Evolutionary conservation across 53 echinoderm and acorn worm species (phyloP), one percentile per base, ranked within the genome.

Genomic region (Antedon mediterranea): DNA sequence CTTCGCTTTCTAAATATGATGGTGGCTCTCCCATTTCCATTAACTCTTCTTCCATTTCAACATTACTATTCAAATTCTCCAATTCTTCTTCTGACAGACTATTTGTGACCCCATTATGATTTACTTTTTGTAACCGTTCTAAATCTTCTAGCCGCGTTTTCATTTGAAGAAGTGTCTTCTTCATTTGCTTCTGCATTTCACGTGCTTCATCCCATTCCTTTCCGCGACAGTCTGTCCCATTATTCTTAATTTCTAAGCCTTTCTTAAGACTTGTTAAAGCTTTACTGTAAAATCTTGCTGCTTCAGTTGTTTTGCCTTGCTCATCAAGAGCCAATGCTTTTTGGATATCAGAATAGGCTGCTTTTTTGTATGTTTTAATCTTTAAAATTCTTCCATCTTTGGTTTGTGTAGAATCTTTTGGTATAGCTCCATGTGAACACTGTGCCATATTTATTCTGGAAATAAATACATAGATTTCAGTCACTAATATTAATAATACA

Each of bases 171-270:
- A 83, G 88, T 1, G 97, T 92, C 76, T 86, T 92, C 73, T 82
- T 87, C 97, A 97, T 97, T 86, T 92, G 89, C 43, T 89, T 79
- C 71, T 97, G 97, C 85, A 97, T 82, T 42, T 32, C 43, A 0
- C 83, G 30, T 18, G 88, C 92, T 31, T 80, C 71, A 14, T 97
- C 89, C 88, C 86, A 87, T 28, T 83, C 37, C 18, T 73, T 71
- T 75, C 89, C 85, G 32, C 70, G 72, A 27, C 79, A 75, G 28
- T 71, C 33, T 14, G 80, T 13, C 15, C 85, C 89, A n/a, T 77
- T 84, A 32, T 83, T 84, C n/a, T 81, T 77, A 32, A 97, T 83
- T 33, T 85, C 78, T 37, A 97, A 81, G 20, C 89, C 92, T 72
- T 92, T 87, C 15, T 79, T 80, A 5, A 97, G 82, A 43, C 82